A percentile compares a stretch with the other conserved stretches of the same genome.
These are phyloP conservation scores for Trilocha varians DNA, from an alignment of 2,888 invertebrate genomes.

Conservation along the genomic window DNA sequence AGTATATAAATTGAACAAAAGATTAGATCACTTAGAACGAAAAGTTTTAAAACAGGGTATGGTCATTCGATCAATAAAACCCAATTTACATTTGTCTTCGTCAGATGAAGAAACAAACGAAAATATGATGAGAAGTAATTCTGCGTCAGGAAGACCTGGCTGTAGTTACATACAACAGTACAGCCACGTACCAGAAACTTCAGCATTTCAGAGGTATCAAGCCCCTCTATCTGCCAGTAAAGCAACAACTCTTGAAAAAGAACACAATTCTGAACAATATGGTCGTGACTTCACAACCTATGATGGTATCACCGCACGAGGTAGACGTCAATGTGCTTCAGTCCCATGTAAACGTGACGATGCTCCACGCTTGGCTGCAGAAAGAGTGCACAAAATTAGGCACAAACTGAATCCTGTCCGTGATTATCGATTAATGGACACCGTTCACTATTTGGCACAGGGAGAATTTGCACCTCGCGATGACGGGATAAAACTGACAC, in stretches of 20 bases:
- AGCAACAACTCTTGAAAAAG: conserved; percentile 53
- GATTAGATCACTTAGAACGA: conserved; percentile 48
- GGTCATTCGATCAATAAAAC: conserved; percentile 49
- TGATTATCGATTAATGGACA: conserved; percentile 64
- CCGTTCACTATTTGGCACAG: conserved; percentile 65
- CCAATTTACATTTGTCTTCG: conserved; percentile 41
- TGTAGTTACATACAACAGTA: conserved; percentile 63
- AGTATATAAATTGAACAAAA: conserved; percentile 36
- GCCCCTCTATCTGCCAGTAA: conserved; percentile 47
- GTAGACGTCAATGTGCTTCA: conserved; percentile 55
- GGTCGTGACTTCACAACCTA: conserved; percentile 61
- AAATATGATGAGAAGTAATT: conserved; percentile 28
- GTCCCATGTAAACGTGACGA: conserved; percentile 57
- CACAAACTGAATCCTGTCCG: conserved; percentile 62
- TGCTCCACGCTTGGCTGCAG: conserved; percentile 51
- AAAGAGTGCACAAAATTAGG: conserved; percentile 59
- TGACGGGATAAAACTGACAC: conserved; percentile 62
- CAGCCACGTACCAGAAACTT: conserved; percentile 58
- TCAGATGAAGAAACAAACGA: conserved; percentile 46
- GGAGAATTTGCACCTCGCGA: conserved; percentile 66
- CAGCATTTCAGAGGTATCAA: conserved; percentile 60
- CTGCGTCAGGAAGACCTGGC: conserved; percentile 35
- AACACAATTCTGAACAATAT: conserved; percentile 63
- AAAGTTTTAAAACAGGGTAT: conserved; percentile 54
- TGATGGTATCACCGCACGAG: conserved; percentile 60